Conservation (phyloP, 92 coral and sea anemone genomes). For the Metridium senile region DNA sequence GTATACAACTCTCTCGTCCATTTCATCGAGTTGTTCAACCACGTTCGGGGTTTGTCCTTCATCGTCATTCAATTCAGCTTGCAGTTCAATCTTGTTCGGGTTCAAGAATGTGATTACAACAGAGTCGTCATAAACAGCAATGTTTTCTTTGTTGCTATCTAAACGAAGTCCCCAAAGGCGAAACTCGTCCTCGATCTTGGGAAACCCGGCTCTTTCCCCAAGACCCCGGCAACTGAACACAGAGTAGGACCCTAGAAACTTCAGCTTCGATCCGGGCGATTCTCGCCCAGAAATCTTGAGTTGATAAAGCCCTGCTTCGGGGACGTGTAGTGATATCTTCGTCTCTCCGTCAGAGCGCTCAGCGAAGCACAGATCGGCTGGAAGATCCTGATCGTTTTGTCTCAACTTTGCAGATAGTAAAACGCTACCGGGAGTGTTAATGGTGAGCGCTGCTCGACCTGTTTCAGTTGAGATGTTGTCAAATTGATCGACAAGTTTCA, state of each 20-base stretch:
- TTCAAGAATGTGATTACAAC: slow-evolving; percentile 57
- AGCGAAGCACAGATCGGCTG: slow-evolving; percentile 65
- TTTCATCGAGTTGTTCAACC: slow-evolving; percentile 22
- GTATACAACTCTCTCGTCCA: slow-evolving; percentile 57
- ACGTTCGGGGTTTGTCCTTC: slow-evolving; percentile 41
- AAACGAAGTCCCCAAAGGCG: slow-evolving; percentile 80
- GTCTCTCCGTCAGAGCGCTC: slow-evolving; percentile 44
- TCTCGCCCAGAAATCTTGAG: slow-evolving; percentile 74
- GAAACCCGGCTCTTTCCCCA: slow-evolving; percentile 75
- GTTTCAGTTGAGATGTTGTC: slow-evolving; percentile 62
- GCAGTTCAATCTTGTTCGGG: slow-evolving; percentile 50
- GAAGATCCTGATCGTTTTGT: slow-evolving; percentile 57
- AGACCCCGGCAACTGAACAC: slow-evolving; percentile 59
- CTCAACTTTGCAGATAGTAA: slow-evolving; percentile 60
- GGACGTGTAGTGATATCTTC: slow-evolving; percentile 61
- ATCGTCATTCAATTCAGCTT: slow-evolving; percentile 48
- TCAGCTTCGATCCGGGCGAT: slow-evolving; percentile 52
- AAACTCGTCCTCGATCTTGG: slow-evolving; percentile 69
- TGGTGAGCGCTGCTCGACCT: slow-evolving; percentile 40
- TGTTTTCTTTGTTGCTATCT: slow-evolving; percentile 76
- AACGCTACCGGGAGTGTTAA: slow-evolving; percentile 46
- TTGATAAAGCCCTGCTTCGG: slow-evolving; percentile 70
- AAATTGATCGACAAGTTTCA: slow-evolving; percentile 54
- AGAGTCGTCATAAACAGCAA: slow-evolving; percentile 60
- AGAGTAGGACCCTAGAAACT: slow-evolving; percentile 60